Base-by-base conservation (phyloP, 2,113 vertebrate genomes). In the Syngnathus scovelli region DNA sequence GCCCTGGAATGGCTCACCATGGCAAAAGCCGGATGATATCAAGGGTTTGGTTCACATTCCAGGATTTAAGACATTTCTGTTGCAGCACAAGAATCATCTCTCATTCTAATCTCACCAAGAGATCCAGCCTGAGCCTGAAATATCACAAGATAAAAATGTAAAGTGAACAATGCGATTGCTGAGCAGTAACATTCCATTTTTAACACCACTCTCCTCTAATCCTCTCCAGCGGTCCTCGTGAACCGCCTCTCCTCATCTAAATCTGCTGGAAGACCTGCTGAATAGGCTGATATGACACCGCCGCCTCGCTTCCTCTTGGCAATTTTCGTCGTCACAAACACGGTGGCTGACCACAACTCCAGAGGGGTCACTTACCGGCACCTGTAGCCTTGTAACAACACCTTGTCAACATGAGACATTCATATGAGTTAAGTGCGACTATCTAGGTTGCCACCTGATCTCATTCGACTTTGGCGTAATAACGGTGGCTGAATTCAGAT, bases 141-240 rank as follows among this genome's bases (percentile, higher is more conserved):
- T 90, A 89, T 91, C 90, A 89, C 76, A 87, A 90, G 88, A 90
- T 91, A 90, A 91, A 92, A 89, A 88, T 86, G 87, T 85, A 90
- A 90, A 88, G 83, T 87, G 88, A 92, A 91, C 88, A 91, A 92
- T 89, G 85, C 70, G 77, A 89, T 86, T 90, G 88, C 90, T 89
- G 90, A 92, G 89, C 83, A 77, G 83, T 84, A 89, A 85, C 87
- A 87, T 89, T 79, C 85, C 85, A 81, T 87, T 86, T 84, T 83
- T 78, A 83, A 78, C 85, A 85, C 83, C 84, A 79, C 81, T 85
- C 71, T 72, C 81, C 82, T 83, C 84, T 90, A 90, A 90, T 90
- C 87, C 87, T 87, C 87, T 88, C 79, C 83, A 79, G 78, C 75
- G 87, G 86, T 86, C 75, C 81, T 87, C 82, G 77, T 87, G 84